Base-by-base conservation (phyloP, 1,140 invertebrate species). In the Meloidogyne chitwoodi region DNA sequence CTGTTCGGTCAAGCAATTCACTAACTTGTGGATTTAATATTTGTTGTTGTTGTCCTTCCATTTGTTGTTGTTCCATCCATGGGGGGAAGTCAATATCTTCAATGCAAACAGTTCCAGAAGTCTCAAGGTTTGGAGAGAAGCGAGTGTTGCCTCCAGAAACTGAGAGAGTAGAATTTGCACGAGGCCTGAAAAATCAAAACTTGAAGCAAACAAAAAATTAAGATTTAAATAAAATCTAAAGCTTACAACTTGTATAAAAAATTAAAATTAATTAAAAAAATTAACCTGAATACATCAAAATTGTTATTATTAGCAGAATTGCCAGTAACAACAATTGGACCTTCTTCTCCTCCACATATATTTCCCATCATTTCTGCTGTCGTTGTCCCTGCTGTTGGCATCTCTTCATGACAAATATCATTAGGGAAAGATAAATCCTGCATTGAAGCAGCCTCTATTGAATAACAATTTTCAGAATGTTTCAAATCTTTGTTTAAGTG, bases 71-170 rank as follows among this genome's bases (percentile, higher is more conserved):
- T 27, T 77, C 77, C 48, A 81, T 82, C 83, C 83, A 85, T 0
- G 83, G 76, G 22, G 84, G 84, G 61, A 87, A 87, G 6, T 84
- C 80, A 29, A 85, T 78, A 31, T 87, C 85, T 8, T 85, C 84
- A 56, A 81, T 86, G 24, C 65, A 44, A 56, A 56, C 48, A n/a
- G 48, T 19, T n/a, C 4, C 48, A 6, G 48, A 56, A 56, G 70
- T 16, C 19, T 85, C 83, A 26, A 80, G 65, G 22, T 83, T 69
- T 34, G 83, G 83, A 56, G 84, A 83, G 19, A 84, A 63, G 5
- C 83, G 77, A 56, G 79, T 76, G 5, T 74, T 70, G 16, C 56
- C 75, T 1, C 77, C 85, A 64, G 77, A 62, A 27, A 82, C 76
- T 4, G 84, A 83, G n/a, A 85, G 61, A 31, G 73, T 87, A 3